Base-by-base conservation (phyloP, 2,888 invertebrate genomes). In the Patella depressa region DNA sequence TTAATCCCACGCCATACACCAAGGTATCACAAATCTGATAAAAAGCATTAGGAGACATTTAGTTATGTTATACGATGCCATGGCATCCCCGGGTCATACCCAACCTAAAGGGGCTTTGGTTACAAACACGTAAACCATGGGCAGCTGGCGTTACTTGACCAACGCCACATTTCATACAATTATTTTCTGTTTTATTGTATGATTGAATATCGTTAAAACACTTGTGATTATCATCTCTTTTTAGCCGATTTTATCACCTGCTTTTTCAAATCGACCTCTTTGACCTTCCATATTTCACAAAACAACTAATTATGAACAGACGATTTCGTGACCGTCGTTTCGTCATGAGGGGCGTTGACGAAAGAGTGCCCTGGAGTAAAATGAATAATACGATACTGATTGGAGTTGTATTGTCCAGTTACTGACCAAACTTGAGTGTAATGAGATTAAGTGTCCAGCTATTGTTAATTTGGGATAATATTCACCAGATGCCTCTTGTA, bases 271-370 rank as follows among this genome's bases (percentile, higher is more conserved):
- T 65, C 65, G 19, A 65, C 65, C 65, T 65, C 24, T 65, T 19
- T 65, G 65, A 65, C 65, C 65, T 24, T 19, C 11, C 65, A 65
- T 65, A 65, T 65, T 65, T 65, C 65, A 65, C 65, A 65, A 65
- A 65, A 65, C 65, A 65, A 65, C 65, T 24, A 65, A 65, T 65
- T 65, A 65, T 65, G 19, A 24, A 24, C 24, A 24, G 65, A n/a
- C 65, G 65, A 65, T 65, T 65, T 65, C 65, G 65, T 65, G 65
- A 24, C 65, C 65, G 24, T 65, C 65, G 65, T 65, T 65, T 65
- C 65, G 65, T 65, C 65, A 65, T 65, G 65, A 65, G 19, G 65
- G 65, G 65, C 19, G 19, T 19, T 65, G 19, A 65, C 11, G 19
- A 65, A 65, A 65, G 19, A 14, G 12, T 65, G 65, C 19, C 65